Base-by-base conservation (phyloP, 2,113 vertebrate genomes). In the Anhinga anhinga region DNA sequence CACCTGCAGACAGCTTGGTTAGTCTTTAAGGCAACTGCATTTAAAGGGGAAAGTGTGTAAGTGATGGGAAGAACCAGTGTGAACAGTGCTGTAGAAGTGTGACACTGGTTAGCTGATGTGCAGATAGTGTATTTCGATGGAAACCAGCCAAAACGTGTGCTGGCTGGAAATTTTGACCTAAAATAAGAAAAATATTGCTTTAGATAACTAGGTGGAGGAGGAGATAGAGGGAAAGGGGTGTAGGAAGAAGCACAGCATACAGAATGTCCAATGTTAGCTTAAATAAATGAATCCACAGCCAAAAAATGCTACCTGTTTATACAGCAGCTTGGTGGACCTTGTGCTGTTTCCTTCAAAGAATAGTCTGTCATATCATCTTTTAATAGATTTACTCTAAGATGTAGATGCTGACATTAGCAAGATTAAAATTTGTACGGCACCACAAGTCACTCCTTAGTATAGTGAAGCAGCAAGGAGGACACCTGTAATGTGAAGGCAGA, bases 141-240 rank as follows among this genome's bases (percentile, higher is more conserved):
- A 97, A 95, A 93, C 63, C 5, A 11, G 71, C 92, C 86, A 89
- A 88, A 96, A 79, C 15, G 26, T 66, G 59, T 66, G 38, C 67
- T 71, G 58, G 5, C 16, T 85, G 69, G 94, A 95, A 96, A 95
- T 90, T 84, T 95, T 85, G 93, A 84, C 86, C 53, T 63, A 86
- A 70, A 94, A 94, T 86, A 86, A 93, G 59, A 83, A 84, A 96
- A 93, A 52, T 29, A 29, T 3, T 77, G 55, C 1, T 5, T 86
- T 67, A 88, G 50, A 45, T 87, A 91, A 76, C 29, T 32, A 52
- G 13, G 14, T 56, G 40, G 47, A 93, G 74, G 65, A 55, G n/a
- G 17, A 88, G 90, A 55, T 38, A 58, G 45, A 81, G 56, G 66
- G 40, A 90, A 79, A 55, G 63, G 14, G 13, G 6, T 36, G 22